These are phyloP conservation scores for Brevimyrus niger DNA, from an alignment of 2,113 vertebrate genomes.

Conservation along the genomic window DNA sequence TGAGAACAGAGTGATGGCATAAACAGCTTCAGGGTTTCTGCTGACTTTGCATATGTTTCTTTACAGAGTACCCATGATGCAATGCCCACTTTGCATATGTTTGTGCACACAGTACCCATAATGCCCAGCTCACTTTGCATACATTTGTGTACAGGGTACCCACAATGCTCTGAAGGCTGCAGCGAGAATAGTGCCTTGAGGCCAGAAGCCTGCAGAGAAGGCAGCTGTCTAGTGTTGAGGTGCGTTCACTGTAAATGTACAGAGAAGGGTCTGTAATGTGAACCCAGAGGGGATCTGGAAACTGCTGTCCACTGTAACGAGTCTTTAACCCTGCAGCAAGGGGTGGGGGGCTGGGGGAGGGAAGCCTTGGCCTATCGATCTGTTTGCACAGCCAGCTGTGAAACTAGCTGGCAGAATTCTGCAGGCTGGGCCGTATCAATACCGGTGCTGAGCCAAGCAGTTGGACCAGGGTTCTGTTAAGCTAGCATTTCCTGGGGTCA, in stretches of 20 bases:
- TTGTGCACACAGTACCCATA: neutral
- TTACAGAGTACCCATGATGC: neutral
- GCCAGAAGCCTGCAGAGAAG: neutral
- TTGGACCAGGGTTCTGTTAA: slow-evolving; percentile 1
- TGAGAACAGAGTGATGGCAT: neutral
- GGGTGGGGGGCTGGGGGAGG: neutral
- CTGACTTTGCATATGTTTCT: slow-evolving; percentile 4
- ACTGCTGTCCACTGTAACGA: neutral
- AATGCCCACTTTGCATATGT: neutral
- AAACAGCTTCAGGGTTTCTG: neutral
- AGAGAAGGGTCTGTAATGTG: neutral
- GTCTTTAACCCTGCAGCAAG: neutral
- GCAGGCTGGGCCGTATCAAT: neutral
- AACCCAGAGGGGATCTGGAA: neutral
- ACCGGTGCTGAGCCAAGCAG: slow-evolving; percentile 2
- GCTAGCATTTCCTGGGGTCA: slow-evolving; percentile 11
- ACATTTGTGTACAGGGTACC: neutral
- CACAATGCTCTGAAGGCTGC: neutral
- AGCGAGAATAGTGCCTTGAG: neutral
- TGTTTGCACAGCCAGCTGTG: slow-evolving; percentile 1
- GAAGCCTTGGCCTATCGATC: slow-evolving; percentile 6
- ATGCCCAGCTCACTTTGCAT: neutral
- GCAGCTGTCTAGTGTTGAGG: neutral
- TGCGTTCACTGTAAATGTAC: neutral
- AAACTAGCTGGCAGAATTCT: slow-evolving; percentile 2